Conservation (phyloP, 1,140 invertebrate species). For the Drosophila bocqueti region DNA sequence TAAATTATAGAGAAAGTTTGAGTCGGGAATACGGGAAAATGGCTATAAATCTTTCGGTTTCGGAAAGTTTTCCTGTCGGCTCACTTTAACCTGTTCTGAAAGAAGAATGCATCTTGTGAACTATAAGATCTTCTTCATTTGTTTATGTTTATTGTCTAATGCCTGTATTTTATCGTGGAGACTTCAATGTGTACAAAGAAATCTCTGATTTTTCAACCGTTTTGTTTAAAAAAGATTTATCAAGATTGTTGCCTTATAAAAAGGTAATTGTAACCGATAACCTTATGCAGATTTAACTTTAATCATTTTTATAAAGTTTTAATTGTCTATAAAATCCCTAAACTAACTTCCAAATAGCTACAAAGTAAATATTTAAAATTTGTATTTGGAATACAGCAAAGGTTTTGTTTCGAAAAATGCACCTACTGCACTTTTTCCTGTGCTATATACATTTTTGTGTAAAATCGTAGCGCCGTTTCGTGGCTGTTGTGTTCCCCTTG, state of each 20-base stretch:
- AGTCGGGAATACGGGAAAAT: not conserved
- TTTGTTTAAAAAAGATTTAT: not conserved
- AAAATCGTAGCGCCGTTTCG: conserved; percentile 65
- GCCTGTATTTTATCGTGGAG: not conserved
- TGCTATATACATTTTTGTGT: conserved; percentile 8
- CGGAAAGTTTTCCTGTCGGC: not conserved
- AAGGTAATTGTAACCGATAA: not conserved
- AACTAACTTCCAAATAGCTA: not conserved
- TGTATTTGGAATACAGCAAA: not conserved
- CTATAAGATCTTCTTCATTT: not conserved
- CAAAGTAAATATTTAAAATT: not conserved
- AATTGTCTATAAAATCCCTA: not conserved
- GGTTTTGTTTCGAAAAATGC: not conserved
- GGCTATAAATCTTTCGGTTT: not conserved
- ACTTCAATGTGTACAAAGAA: not conserved
- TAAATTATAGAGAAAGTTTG: not conserved
- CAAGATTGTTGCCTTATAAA: not conserved
- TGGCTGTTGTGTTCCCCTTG: conserved; percentile 41
- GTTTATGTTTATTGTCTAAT: not conserved
- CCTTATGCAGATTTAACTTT: not conserved
- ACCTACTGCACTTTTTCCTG: conserved; percentile 13
- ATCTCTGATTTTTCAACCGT: not conserved
- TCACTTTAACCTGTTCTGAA: not conserved
- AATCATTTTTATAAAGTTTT: not conserved
- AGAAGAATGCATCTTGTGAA: not conserved